These are phyloP conservation scores for Xestia c-nigrum DNA, from an alignment of 2,888 invertebrate genomes.

Conservation along the genomic window DNA sequence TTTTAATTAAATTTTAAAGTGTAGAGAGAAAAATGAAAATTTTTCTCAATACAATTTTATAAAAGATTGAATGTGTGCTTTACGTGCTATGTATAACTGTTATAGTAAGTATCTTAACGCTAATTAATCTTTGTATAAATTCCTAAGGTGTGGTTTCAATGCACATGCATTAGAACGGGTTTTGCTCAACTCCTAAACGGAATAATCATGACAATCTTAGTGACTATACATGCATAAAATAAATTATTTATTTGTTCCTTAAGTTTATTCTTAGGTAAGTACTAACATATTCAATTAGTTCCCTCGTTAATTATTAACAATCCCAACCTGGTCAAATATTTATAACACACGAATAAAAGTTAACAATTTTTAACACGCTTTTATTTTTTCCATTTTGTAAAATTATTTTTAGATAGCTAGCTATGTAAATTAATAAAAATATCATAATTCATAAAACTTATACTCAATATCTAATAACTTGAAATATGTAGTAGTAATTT, in stretches of 20 bases:
- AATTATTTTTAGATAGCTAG: neutral
- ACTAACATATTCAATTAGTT: neutral
- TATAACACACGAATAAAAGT: too few relatives aligned
- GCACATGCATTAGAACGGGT: constrained; percentile 42
- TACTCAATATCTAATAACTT: neutral
- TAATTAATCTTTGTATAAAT: constrained; percentile 43
- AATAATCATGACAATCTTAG: constrained; percentile 36
- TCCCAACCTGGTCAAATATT: neutral
- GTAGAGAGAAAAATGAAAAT: neutral
- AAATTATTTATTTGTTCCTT: constrained; percentile 19
- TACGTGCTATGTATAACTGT: neutral
- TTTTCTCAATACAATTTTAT: neutral
- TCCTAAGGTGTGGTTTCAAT: constrained; percentile 50
- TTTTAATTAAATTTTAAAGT: too few relatives aligned
- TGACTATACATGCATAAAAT: constrained; percentile 30
- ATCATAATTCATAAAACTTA: neutral
- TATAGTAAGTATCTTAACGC: neutral
- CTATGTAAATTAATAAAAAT: neutral
- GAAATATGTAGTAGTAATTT: neutral
- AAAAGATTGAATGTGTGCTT: neutral
- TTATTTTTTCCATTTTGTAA: neutral
- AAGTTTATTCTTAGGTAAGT: neutral
- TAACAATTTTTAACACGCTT: too few relatives aligned
- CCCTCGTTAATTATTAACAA: neutral
- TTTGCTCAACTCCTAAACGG: constrained; percentile 34